A percentile compares a stretch with the other conserved stretches of the same genome.
These are phyloP conservation scores for Archips crataeganus DNA, from an alignment of 2,888 invertebrate species.

Conservation along the genomic window DNA sequence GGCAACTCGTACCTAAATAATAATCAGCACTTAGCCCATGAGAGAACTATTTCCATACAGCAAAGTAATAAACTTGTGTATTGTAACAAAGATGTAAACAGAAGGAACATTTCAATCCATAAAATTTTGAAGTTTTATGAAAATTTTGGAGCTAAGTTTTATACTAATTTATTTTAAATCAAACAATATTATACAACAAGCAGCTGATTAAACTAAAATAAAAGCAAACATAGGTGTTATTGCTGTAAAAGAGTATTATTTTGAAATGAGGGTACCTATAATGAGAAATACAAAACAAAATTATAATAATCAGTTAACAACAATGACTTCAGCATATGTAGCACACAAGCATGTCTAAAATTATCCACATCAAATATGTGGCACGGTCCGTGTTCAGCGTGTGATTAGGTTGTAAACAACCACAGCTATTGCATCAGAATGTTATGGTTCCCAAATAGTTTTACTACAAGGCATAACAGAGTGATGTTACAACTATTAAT, in stretches of 20 bases:
- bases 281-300: not conserved
- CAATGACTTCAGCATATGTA: not conserved
- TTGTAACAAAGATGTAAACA: too few species aligned
- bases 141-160: too few species aligned
- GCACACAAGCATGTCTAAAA: conserved; percentile 6
- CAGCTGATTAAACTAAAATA: too few species aligned
- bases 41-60: too few species aligned
- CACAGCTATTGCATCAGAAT: conserved; percentile 1
- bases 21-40: too few species aligned
- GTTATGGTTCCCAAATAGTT: not conserved
- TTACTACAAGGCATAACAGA: not conserved
- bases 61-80: too few species aligned
- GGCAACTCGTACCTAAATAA: too few species aligned
- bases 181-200: too few species aligned
- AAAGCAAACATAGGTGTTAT: too few species aligned
- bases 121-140: too few species aligned
- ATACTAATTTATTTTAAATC: too few species aligned
- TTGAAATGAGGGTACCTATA: conserved; percentile 10
- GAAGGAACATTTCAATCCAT: too few species aligned
- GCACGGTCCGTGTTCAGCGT: not conserved
- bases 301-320: not conserved
- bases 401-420: not conserved
- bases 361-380: not conserved
- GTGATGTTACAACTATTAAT: not conserved
- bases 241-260: not conserved